A percentile compares a stretch with the other conserved stretches of the same genome.
These are phyloP conservation scores for Synodontis membranacea DNA, from an alignment of 2,113 vertebrate species.

Conservation along the genomic window DNA sequence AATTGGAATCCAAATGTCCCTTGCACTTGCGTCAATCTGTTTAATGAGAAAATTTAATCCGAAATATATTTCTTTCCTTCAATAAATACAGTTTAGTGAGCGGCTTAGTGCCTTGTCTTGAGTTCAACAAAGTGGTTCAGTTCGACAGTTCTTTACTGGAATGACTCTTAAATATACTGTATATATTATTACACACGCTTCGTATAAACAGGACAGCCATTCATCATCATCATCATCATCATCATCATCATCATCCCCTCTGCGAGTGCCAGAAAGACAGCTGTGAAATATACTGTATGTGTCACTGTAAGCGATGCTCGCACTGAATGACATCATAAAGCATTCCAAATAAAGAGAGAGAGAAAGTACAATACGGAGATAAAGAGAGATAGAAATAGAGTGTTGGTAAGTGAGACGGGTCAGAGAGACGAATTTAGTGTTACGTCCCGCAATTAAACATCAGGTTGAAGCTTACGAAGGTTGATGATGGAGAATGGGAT, in stretches of 20 bases:
- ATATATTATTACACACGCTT: slow-evolving; percentile 7
- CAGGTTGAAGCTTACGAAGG: not conserved
- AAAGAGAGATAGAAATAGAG: not conserved
- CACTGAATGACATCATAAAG: slow-evolving; percentile 64
- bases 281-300: slow-evolving; percentile 58
- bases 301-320: slow-evolving; percentile 57
- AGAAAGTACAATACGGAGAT: not conserved
- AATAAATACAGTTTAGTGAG: not conserved
- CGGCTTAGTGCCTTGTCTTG: not conserved
- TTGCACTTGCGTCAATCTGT: not conserved
- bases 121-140: no score
- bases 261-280: slow-evolving; percentile 48
- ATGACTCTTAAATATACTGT: not conserved
- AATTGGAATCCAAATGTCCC: not conserved
- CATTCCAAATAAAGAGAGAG: slow-evolving; percentile 46
- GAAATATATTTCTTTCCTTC: not conserved
- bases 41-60: not conserved
- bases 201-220: not conserved
- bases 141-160: not conserved
- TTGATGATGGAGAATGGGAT: not conserved
- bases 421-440: not conserved
- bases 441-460: not conserved
- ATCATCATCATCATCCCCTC: slow-evolving; percentile 32
- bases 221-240: slow-evolving; percentile 7
- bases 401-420: not conserved